A percentile compares a stretch with the other conserved stretches of the same genome.
These are phyloP conservation scores for Rhizomys pruinosus DNA, from an alignment of 2,113 vertebrate species.

Conservation along the genomic window DNA sequence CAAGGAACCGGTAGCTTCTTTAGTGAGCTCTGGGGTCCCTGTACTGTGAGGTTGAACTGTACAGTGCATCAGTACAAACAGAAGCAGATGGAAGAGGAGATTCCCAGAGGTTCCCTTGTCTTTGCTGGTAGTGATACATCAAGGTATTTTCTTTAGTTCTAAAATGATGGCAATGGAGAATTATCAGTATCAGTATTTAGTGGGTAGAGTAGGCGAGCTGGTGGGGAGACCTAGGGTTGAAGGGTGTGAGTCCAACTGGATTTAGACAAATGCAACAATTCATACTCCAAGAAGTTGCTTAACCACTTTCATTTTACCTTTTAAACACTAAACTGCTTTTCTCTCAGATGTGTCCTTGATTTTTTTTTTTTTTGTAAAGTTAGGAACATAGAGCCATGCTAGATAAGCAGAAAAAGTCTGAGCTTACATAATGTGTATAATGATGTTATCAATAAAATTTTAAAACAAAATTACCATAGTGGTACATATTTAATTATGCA, in stretches of 20 bases:
- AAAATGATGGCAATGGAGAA: neutral
- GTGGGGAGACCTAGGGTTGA: neutral
- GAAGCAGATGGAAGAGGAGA: neutral
- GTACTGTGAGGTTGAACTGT: neutral
- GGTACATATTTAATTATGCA: constrained; percentile 62
- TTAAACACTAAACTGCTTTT: constrained; percentile 33
- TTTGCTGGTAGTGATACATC: neutral
- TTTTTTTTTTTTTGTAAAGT: constrained; percentile 39
- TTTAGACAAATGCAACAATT: neutral
- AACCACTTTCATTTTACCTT: neutral
- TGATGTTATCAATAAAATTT: constrained; percentile 69
- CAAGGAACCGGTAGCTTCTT: neutral
- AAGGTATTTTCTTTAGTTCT: neutral
- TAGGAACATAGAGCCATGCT: constrained; percentile 41
- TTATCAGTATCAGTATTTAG: neutral
- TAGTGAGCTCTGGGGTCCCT: too few relatives aligned
- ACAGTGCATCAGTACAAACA: neutral
- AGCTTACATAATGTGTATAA: constrained; percentile 59
- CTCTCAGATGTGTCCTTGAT: neutral
- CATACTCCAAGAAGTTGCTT: neutral
- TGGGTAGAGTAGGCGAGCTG: neutral
- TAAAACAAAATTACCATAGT: constrained; percentile 51
- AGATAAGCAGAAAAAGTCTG: constrained; percentile 64
- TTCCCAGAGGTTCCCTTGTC: constrained; percentile 5
- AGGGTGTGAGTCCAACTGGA: neutral